Base-by-base conservation (phyloP, 1,140 invertebrate genomes). In the Drosophila bocqueti region DNA sequence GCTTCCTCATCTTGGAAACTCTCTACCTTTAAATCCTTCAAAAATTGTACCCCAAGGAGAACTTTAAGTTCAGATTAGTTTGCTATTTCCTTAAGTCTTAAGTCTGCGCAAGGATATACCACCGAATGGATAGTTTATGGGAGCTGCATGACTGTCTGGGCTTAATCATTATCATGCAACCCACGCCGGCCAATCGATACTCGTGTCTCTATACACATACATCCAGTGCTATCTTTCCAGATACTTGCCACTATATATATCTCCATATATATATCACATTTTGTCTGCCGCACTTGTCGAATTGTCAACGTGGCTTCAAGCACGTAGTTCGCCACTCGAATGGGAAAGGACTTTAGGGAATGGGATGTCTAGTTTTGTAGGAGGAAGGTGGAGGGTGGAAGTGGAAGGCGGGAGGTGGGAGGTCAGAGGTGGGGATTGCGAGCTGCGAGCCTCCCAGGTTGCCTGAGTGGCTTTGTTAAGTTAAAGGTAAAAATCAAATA, bases 201-300 rank as follows among this genome's bases (percentile, higher is more conserved):
- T 66, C 65, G 15, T 15, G 24, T 38, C 31, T 34, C 24, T 24
- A 43, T 61, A 42, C 46, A 42, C 46, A 67, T 13, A 65, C 18
- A 57, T 45, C 36, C n/a, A 24, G 24, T 29, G 24, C 49, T 50
- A 31, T 16, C 34, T 40, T 36, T 40, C 15, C 34, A 43, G n/a
- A 55, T 64, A 47, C 47, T 7, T 66, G 24, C 34, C 16, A 47
- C 54, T 42, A 52, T 60, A 40, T 47, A 47, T 31, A 18, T 46
- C 8, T 24, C 0, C 13, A 46, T 18, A 24, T 42, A 26, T 71
- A 55, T 66, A 52, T 65, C 47, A 38, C 50, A 38, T 45, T 64
- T 60, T 75, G 75, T 45, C 69, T 55, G 78, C 64, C 76, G 85
- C 84, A 89, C 85, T 89, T 89, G 81, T 84, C 85, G 85, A 90